Conservation (phyloP, 2,888 invertebrate genomes). For the Epistrophella euchroma region DNA sequence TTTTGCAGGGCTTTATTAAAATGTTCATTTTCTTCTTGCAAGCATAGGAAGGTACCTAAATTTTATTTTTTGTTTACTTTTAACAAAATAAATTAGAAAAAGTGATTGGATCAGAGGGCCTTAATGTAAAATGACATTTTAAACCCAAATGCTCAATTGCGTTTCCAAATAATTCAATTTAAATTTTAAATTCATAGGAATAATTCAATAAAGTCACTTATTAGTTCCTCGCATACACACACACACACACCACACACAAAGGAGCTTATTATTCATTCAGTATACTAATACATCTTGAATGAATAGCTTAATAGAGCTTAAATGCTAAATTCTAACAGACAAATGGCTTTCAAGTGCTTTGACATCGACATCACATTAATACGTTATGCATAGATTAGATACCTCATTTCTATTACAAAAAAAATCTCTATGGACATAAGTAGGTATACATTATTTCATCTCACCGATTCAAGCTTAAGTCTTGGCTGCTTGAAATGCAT, state of each 20-base stretch:
- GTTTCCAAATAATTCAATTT: not conserved
- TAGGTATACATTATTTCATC: not conserved
- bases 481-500: not conserved
- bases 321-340: slow-evolving; percentile 9
- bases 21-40: too few relatives aligned
- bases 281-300: slow-evolving; percentile 3
- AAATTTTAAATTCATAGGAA: not conserved
- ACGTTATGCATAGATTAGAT: not conserved
- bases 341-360: slow-evolving; percentile 17
- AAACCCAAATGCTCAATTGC: not conserved
- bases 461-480: not conserved
- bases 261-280: not conserved
- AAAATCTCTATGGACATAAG: slow-evolving; percentile 2
- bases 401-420: not conserved
- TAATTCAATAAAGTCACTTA: not conserved
- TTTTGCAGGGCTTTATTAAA: too few relatives aligned
- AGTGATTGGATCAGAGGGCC: not conserved
- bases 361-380: slow-evolving; percentile 11
- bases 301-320: slow-evolving; percentile 29
- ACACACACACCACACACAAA: too few relatives aligned
- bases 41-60: too few relatives aligned
- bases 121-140: not conserved
- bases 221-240: slow-evolving; percentile 2
- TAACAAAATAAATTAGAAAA: too few relatives aligned
- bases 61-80: too few relatives aligned